Evolutionary conservation across 2,797 vertebrate species (phyloP).

Genomic region (Cygnus olor): DNA sequence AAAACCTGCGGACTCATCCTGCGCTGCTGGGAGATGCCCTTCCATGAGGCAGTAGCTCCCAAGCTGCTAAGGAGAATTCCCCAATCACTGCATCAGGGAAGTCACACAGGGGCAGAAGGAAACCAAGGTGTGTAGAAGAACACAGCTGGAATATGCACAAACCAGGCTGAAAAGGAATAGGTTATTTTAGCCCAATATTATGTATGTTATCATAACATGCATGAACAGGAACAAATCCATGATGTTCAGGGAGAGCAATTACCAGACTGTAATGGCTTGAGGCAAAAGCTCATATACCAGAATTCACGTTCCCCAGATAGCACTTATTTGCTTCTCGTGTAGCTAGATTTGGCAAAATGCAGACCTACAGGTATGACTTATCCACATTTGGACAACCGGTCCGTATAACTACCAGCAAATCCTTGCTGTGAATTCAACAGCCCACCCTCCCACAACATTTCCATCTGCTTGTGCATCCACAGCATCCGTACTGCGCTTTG

Average conservation of each 20-base stretch:
- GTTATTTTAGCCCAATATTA: not conserved
- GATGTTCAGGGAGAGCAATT: not conserved
- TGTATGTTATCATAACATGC: not conserved
- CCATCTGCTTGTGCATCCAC: not conserved
- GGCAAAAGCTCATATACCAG: not conserved
- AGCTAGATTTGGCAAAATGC: not conserved
- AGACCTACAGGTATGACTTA: not conserved
- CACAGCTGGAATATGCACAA: not conserved
- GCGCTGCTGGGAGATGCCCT: not conserved
- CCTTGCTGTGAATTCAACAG: not conserved
- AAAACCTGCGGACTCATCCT: not conserved
- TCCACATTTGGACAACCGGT: not conserved
- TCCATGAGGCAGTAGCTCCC: not conserved
- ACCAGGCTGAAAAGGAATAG: not conserved
- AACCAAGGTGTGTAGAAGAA: not conserved
- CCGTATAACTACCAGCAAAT: not conserved
- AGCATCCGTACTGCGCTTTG: rapidly evolving
- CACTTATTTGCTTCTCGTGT: not conserved
- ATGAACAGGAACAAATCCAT: not conserved
- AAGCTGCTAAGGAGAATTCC: not conserved
- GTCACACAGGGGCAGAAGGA: not conserved
- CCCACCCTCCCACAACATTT: not conserved
- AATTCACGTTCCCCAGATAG: not conserved
- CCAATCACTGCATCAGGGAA: not conserved
- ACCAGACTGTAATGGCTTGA: not conserved